A percentile compares a stretch with the other conserved stretches of the same genome.
These are phyloP conservation scores for Paraescarpia echinospica DNA, from an alignment of 1,140 invertebrate species.

Conservation along the genomic window DNA sequence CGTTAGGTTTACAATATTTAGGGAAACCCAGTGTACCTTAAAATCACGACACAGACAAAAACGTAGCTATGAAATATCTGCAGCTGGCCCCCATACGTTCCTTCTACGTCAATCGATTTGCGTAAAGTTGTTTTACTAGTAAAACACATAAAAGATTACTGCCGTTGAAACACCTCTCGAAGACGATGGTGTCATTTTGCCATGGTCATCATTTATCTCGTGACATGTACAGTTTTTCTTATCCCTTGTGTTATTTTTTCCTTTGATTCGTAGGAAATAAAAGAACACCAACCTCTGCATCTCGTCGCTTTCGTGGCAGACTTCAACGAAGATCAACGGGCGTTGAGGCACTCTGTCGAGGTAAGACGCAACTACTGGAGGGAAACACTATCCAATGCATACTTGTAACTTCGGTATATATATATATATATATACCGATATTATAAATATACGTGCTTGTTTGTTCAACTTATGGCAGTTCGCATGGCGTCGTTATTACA, in stretches of 20 bases:
- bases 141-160: background rate
- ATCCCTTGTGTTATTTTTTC: background rate
- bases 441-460: too few species aligned
- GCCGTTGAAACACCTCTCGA: too few species aligned
- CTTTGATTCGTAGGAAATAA: background rate
- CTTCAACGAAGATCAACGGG: background rate
- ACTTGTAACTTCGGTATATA: background rate
- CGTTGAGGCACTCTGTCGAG: background rate
- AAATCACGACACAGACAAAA: too few species aligned
- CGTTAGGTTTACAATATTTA: too few species aligned
- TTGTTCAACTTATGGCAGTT: background rate
- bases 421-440: too few species aligned
- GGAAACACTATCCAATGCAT: background rate
- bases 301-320: background rate
- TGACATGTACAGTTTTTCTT: background rate
- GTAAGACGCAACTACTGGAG: background rate
- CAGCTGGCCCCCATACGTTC: background rate
- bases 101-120: background rate
- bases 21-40: too few species aligned
- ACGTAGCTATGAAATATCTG: too few species aligned
- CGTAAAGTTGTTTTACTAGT: background rate
- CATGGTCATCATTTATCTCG: background rate
- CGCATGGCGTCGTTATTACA: background rate
- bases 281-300: background rate
- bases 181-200: background rate